Percentiles rank a stretch among this genome's conserved stretches.
Conservation (phyloP, 2,888 invertebrate genomes). For the Metacarcinus magister region DNA sequence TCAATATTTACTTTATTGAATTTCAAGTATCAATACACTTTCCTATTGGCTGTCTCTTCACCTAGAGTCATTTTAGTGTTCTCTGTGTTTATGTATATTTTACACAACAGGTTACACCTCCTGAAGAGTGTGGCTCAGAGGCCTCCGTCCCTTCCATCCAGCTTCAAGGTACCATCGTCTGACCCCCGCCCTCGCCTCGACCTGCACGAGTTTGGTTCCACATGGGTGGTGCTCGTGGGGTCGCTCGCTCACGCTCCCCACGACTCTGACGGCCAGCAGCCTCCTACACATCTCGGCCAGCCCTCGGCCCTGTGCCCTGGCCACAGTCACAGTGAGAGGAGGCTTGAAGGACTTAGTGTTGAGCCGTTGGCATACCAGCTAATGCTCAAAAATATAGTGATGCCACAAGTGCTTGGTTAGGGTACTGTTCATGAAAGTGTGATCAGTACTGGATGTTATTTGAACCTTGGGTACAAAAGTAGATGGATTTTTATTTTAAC, state of each 20-base stretch:
- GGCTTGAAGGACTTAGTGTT: background rate
- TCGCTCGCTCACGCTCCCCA: constrained; percentile 67
- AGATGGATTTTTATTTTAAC: constrained; percentile 72
- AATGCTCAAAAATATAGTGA: constrained; percentile 62
- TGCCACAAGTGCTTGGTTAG: constrained; percentile 78
- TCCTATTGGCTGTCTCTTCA: background rate
- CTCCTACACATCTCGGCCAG: constrained; percentile 71
- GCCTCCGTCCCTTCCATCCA: constrained; percentile 82
- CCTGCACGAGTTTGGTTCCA: constrained; percentile 81
- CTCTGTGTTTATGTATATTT: background rate
- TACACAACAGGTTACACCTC: constrained; percentile 80
- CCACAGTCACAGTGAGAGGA: constrained; percentile 72
- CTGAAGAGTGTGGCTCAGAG: constrained; percentile 82
- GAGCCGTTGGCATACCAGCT: background rate
- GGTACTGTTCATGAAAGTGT: constrained; percentile 61
- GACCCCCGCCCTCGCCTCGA: constrained; percentile 80
- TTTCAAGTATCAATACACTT: background rate
- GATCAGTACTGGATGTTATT: constrained; percentile 62
- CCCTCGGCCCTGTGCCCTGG: constrained; percentile 75
- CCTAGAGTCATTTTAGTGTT: background rate
- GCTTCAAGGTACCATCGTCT: constrained; percentile 82
- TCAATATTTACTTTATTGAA: background rate
- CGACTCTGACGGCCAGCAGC: constrained; percentile 76
- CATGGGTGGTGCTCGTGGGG: constrained; percentile 75
- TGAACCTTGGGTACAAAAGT: constrained; percentile 76